Conservation (phyloP, 64 coral and sea anemone species). For the Platygyra sinensis region DNA sequence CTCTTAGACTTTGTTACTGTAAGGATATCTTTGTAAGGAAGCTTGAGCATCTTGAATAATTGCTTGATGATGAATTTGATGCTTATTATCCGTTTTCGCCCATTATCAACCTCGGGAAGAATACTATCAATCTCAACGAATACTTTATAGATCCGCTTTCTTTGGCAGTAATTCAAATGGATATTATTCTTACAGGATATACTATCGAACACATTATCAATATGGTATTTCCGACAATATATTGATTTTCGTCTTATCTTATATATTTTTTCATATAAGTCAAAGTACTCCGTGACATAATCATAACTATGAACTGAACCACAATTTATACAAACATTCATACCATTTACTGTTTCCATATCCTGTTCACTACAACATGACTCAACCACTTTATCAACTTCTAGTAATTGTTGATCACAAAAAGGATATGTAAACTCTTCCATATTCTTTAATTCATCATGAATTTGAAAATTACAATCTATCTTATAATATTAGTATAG, state of each 20-base stretch:
- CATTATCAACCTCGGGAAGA: not conserved
- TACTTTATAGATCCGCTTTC: not conserved
- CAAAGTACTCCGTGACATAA: not conserved
- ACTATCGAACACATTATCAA: not conserved
- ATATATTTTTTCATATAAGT: not conserved
- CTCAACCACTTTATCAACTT: too few relatives aligned
- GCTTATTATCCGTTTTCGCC: not conserved
- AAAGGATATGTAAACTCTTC: not conserved
- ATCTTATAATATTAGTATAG: too few relatives aligned
- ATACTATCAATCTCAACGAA: not conserved
- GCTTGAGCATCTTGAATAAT: too few relatives aligned
- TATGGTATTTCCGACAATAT: not conserved
- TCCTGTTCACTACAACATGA: not conserved
- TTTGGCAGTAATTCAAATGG: not conserved
- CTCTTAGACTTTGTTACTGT: not conserved
- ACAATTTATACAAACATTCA: too few relatives aligned
- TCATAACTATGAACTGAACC: too few relatives aligned
- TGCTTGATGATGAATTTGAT: not conserved
- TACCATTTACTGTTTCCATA: not conserved
- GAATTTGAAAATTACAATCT: not conserved
- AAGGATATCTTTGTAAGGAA: too few relatives aligned
- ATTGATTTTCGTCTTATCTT: not conserved
- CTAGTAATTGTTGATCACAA: not conserved
- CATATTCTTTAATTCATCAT: not conserved
- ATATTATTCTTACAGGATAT: not conserved